A percentile compares a stretch with the other conserved stretches of the same genome.
Conservation (phyloP, 2,797 vertebrate species). For the Margarornis squamiger region DNA sequence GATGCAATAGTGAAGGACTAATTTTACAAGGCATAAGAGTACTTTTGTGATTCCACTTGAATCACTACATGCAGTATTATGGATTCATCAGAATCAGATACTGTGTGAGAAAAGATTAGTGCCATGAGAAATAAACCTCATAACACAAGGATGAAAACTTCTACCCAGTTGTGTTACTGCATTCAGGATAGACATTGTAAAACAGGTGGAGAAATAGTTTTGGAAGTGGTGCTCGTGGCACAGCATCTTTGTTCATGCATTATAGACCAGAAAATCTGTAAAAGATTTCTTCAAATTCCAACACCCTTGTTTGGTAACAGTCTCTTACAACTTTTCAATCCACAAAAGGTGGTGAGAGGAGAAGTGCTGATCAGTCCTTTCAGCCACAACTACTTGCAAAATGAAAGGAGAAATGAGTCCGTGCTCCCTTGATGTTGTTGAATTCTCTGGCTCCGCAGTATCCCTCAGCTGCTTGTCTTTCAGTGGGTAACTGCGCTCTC, state of each 20-base stretch:
- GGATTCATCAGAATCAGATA: background rate
- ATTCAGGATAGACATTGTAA: background rate
- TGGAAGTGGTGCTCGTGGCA: background rate
- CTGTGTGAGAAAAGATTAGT: background rate
- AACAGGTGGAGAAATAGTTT: background rate
- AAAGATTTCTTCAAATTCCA: background rate
- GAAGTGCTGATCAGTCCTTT: background rate
- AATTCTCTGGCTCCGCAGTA: background rate
- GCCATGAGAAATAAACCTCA: background rate
- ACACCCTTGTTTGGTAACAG: background rate
- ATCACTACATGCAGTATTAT: background rate
- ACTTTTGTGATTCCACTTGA: background rate
- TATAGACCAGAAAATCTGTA: background rate
- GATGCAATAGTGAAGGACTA: background rate
- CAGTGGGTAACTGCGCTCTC: background rate
- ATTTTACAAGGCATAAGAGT: background rate
- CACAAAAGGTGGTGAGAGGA: background rate
- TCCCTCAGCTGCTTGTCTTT: background rate
- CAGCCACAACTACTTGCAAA: background rate
- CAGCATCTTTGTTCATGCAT: background rate
- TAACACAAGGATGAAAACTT: background rate
- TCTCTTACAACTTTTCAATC: background rate
- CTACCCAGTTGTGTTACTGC: background rate
- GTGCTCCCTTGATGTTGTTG: background rate
- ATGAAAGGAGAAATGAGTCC: background rate